Conservation (phyloP, 1,140 invertebrate genomes). For the Procambarus clarkii region DNA sequence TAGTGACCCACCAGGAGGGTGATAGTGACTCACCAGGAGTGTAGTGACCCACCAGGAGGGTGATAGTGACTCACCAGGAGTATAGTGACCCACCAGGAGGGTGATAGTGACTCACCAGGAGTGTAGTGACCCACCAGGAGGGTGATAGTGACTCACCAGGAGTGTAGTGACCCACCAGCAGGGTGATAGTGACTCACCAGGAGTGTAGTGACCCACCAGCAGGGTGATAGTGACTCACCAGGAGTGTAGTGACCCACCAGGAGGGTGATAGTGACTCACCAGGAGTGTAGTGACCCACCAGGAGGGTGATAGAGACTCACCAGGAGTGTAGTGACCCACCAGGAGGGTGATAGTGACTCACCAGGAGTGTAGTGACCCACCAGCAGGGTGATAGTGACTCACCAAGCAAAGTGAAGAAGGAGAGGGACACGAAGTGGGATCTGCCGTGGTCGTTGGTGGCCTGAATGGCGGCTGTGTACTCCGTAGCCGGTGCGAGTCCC, state of each 20-base stretch:
- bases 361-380: too few species aligned
- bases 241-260: background rate
- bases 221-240: background rate
- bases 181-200: background rate
- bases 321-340: too few species aligned
- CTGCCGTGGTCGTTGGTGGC: conserved; percentile 12
- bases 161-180: background rate
- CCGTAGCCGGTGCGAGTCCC: background rate
- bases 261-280: background rate
- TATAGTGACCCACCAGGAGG: too few species aligned
- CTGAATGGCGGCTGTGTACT: conserved; percentile 15
- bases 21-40: too few species aligned
- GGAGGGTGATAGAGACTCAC: background rate
- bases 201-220: background rate
- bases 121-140: too few species aligned
- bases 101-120: too few species aligned
- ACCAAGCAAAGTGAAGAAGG: conserved; percentile 5
- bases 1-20: too few species aligned
- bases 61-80: too few species aligned
- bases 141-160: background rate
- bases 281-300: background rate
- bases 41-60: too few species aligned
- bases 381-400: background rate
- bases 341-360: too few species aligned
- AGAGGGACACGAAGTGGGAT: conserved; percentile 7